Evolutionary conservation across 2,888 invertebrate genomes (phyloP), one percentile per base, ranked within the genome.

Genomic region (Coenonympha arcania): DNA sequence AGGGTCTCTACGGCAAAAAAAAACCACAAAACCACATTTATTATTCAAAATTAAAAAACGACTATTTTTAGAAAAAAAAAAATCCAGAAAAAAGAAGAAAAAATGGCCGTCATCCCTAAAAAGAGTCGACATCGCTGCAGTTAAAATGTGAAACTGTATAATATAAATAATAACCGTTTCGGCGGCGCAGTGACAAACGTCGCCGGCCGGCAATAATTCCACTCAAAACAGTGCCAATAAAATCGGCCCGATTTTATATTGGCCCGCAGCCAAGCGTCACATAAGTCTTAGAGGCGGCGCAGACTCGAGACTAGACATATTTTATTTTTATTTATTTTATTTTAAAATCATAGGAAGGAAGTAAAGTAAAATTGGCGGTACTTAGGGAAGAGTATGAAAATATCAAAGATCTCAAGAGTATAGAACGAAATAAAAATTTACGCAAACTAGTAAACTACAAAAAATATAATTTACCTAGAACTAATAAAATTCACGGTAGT

Each of bases 211-310:
- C 61, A 66, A 77, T 76, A 76, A 76, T 72, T 75, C 63, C 68
- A 61, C 59, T 73, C 71, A 71, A 76, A 73, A 74, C 61, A 64
- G 62, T 60, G 55, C 70, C 74, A 73, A 78, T 78, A 76, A 78
- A 78, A 72, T 65, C 65, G 65, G 65, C 62, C 60, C 59, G 59
- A 65, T 64, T 68, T 71, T 70, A 71, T 66, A 63, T 66, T 71
- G 71, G 73, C 69, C 49, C 59, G 50, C 55, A 43, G 66, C 73
- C 73, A 73, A 60, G 51, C 62, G 66, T 72, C 72, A 70, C 63
- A 52, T 50, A 52, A 55, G 55, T 52, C 55, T 55, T 52, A 52
- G 44, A 15, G 28, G 6, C 2, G 8, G 13, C 8, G 24, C 41
- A 48, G 47, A 37, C 47, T 4, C 39, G 13, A 24, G 40, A 44